phyloP scores from a whole-genome alignment of 2,113 vertebrate genomes.

The Columbina picui region DNA sequence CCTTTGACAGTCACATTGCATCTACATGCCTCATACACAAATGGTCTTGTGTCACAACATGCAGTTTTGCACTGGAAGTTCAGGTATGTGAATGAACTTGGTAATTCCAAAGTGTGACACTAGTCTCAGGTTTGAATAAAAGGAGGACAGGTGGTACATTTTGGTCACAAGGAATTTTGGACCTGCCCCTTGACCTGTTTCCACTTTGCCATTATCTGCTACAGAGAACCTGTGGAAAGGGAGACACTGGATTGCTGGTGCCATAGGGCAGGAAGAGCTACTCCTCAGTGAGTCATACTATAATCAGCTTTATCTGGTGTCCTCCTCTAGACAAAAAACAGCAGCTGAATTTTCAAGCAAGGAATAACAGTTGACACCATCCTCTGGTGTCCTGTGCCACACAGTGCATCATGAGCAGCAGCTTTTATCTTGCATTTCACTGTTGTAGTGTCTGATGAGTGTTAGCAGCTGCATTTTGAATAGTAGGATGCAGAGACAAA shows the following conservation, averaged over 20 bases:
- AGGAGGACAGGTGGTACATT: not conserved
- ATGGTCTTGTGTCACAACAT: not conserved
- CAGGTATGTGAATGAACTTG: not conserved
- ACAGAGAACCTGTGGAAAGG: not conserved
- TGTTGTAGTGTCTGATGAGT: not conserved
- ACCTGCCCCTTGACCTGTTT: not conserved
- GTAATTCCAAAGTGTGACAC: not conserved
- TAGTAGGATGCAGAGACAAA: not conserved
- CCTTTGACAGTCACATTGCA: not conserved
- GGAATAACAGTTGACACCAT: not conserved
- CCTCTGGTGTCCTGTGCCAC: not conserved
- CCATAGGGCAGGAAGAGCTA: not conserved
- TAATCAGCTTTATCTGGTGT: not conserved
- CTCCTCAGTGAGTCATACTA: not conserved
- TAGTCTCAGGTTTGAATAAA: not conserved
- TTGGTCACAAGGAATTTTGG: not conserved
- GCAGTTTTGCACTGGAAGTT: not conserved
- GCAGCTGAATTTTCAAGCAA: not conserved
- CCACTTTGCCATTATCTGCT: not conserved
- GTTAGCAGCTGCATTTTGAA: not conserved
- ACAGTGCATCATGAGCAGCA: not conserved
- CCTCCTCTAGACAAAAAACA: not conserved
- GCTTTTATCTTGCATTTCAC: not conserved
- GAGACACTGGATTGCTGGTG: not conserved
- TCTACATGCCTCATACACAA: not conserved